These are phyloP conservation scores for Anarsia innoxiella DNA, from an alignment of 2,888 invertebrate species.

Conservation along the genomic window DNA sequence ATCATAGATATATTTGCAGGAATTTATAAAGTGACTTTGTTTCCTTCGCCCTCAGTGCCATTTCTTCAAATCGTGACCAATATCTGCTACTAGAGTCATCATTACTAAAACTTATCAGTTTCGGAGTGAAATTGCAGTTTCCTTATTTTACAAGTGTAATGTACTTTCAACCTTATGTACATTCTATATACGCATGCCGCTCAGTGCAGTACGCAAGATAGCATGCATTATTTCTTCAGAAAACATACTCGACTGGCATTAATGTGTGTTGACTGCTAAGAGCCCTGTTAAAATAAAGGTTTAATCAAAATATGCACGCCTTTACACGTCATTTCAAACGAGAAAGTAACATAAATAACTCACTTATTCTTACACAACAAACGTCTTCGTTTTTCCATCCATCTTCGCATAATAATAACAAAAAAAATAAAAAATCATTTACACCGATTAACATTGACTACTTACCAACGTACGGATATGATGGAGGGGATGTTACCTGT, in stretches of 20 bases:
- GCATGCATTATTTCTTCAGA: slow-evolving; percentile 70
- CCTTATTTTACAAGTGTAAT: slow-evolving; percentile 45
- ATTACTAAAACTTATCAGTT: slow-evolving; percentile 30
- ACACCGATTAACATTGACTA: slow-evolving; percentile 54
- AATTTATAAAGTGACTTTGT: slow-evolving; percentile 1
- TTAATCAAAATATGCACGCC: slow-evolving; percentile 67
- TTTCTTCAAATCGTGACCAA: slow-evolving; percentile 41
- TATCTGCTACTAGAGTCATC: slow-evolving; percentile 23
- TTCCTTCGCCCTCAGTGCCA: slow-evolving; percentile 28
- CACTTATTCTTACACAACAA: slow-evolving; percentile 73
- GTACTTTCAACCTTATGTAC: slow-evolving; percentile 44
- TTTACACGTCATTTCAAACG: slow-evolving; percentile 52
- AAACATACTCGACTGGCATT: slow-evolving; percentile 76
- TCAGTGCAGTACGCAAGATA: slow-evolving; percentile 61
- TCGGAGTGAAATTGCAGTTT: slow-evolving; percentile 42
- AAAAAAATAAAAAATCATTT: slow-evolving; percentile 51
- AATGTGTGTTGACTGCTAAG: slow-evolving; percentile 76
- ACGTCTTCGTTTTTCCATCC: slow-evolving; percentile 72
- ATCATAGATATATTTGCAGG: too few species aligned
- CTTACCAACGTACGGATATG: slow-evolving; percentile 49
- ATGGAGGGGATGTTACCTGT: slow-evolving; percentile 67
- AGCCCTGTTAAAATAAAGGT: slow-evolving; percentile 74
- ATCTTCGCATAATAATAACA: slow-evolving; percentile 72
- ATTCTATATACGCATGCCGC: slow-evolving; percentile 67
- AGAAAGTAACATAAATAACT: slow-evolving; percentile 67